Evolutionary conservation across 2,888 invertebrate genomes (phyloP).

Genomic region (Nephrotoma appendiculata): DNA sequence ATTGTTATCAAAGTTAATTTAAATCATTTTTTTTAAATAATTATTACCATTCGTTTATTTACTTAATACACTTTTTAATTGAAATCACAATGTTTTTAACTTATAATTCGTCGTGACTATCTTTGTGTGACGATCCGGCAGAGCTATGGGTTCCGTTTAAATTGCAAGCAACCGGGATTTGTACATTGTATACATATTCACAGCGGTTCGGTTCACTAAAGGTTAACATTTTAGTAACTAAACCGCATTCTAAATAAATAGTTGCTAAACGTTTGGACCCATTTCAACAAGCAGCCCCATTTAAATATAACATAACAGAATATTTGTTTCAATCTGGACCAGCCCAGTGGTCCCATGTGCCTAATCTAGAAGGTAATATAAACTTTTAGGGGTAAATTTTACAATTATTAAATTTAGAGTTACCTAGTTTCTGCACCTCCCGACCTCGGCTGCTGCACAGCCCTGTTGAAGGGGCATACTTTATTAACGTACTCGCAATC

Average conservation of each 20-base stretch:
- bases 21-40: too few species aligned
- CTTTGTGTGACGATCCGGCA: not conserved
- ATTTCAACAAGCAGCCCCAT: constrained; percentile 95
- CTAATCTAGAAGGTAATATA: constrained; percentile 35
- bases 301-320: constrained; percentile 68
- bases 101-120: constrained; percentile 13
- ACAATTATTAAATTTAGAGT: not conserved
- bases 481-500: constrained; percentile 93
- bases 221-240: constrained; percentile 64
- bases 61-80: not conserved
- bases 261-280: constrained; percentile 82
- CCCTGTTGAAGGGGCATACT: constrained; percentile 73
- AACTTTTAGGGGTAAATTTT: not conserved
- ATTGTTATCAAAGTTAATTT: too few species aligned
- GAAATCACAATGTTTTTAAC: not conserved
- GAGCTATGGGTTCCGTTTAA: constrained; percentile 22
- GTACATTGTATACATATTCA: constrained; percentile 85
- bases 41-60: not conserved
- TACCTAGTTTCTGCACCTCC: constrained; percentile 64
- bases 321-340: constrained; percentile 65
- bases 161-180: constrained; percentile 80
- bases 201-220: constrained; percentile 92
- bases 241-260: constrained; percentile 71
- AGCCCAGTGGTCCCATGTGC: constrained; percentile 80
- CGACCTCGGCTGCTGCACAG: constrained; percentile 69